Base-by-base conservation (phyloP, 2,797 vertebrate species). In the Salmo trutta region DNA sequence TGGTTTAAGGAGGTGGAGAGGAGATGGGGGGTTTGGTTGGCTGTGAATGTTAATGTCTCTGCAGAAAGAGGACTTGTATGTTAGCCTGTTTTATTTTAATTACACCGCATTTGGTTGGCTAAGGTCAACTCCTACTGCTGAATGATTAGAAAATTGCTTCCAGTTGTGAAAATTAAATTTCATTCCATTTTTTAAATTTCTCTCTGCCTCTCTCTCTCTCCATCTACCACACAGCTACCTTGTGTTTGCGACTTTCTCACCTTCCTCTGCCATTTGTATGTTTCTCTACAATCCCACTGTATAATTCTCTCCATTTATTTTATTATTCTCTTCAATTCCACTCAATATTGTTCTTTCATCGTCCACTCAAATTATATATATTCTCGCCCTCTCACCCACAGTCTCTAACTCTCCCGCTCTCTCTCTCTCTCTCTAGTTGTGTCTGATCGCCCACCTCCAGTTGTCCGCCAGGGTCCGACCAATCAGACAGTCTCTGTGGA, bases 401-500 rank as follows among this genome's bases (percentile, higher is more conserved):
- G 41, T 41, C 2, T 41, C 8, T 41, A 41, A 41, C 8, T 41
- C 41, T 36, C 36, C 6, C 10, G 3, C 41, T 47, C 41, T 47
- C 4, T 53, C 6, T 47, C 4, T 53, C 6, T 77, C 10, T 71
- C 0, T 74, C 29, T 64, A 95, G 98, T 98, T 70, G 96, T 99
- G 86, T 97, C 97, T 31, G 98, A 99, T 86, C 95, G 98, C 66
- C 98, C 98, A 51, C 98, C 97, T 12, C 98, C 98, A 0, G 94
- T 99, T 74, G 97, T 99, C 88, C 95, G 95, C 1, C 98, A 98
- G 82, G 98, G 98, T 72, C 98, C 98, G 1, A 94, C 95, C 87
- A 99, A 99, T 88, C 98, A 99, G 91, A 99, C 97, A 0, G 97
- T 99, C 29, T 95, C 98, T 19, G 96, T 98, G 47, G 98, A 99